Evolutionary conservation across 1,140 invertebrate species (phyloP).

Genomic region (Leptinotarsa lineolata): DNA sequence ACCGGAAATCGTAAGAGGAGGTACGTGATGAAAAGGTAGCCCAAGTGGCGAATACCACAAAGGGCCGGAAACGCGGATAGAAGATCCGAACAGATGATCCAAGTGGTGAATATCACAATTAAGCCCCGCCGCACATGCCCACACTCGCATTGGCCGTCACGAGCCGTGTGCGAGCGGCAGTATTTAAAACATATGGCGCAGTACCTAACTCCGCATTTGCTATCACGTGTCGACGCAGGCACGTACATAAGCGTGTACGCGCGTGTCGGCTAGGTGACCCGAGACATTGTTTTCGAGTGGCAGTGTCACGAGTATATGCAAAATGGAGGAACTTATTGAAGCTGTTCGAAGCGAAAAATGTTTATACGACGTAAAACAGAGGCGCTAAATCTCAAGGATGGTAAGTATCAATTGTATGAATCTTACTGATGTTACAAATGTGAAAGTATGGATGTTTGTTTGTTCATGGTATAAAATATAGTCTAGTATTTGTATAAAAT

Average conservation of each 20-base stretch:
- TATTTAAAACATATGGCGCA: not conserved
- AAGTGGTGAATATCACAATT: no score
- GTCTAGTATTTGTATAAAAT: no score
- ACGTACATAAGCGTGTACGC: not conserved
- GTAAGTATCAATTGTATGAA: conserved; percentile 17
- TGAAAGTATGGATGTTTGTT: not conserved
- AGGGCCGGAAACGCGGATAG: no score
- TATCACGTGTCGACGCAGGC: not conserved
- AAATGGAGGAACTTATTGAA: conserved; percentile 36
- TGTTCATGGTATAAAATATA: conserved; percentile 10
- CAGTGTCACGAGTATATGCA: not conserved
- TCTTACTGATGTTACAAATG: conserved; percentile 4
- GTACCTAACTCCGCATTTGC: not conserved
- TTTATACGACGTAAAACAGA: conserved; percentile 32
- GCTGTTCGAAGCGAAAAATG: conserved; percentile 15
- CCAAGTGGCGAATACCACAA: no score
- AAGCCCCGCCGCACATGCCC: conserved; percentile 1
- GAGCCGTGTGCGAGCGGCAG: not conserved
- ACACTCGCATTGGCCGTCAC: conserved; percentile 13
- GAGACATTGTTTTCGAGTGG: conserved; percentile 8
- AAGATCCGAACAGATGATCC: no score
- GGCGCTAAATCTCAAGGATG: conserved; percentile 21
- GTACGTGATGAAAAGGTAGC: no score
- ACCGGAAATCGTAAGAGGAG: no score
- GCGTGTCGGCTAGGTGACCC: not conserved